A percentile compares a stretch with the other conserved stretches of the same genome.
phyloP scores from a whole-genome alignment of 2,888 invertebrate species.

The Arctia plantaginis region DNA sequence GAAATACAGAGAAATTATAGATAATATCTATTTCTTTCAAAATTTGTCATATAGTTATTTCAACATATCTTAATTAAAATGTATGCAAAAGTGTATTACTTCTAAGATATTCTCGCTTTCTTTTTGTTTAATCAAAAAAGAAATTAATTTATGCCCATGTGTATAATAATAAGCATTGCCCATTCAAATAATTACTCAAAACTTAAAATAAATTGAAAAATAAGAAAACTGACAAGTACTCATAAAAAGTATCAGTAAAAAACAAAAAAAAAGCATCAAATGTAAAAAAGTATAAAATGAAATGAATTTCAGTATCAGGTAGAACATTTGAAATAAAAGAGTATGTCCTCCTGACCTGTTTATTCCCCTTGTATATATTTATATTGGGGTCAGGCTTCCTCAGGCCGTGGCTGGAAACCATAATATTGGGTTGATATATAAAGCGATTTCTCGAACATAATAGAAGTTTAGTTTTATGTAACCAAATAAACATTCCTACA shows the following conservation, averaged over 20 bases:
- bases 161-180: background rate
- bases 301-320: too few species aligned
- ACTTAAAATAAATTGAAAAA: background rate
- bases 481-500: too few species aligned
- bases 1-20: too few species aligned
- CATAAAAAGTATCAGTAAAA: too few species aligned
- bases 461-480: too few species aligned
- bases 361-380: background rate
- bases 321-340: background rate
- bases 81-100: background rate
- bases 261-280: background rate
- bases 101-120: background rate
- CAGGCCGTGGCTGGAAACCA: background rate
- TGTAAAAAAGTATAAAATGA: too few species aligned
- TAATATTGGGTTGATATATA: background rate
- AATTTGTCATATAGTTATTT: background rate
- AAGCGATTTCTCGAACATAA: background rate
- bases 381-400: background rate
- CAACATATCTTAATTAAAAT: background rate
- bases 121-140: background rate
- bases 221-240: background rate
- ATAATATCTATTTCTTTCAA: background rate
- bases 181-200: background rate
- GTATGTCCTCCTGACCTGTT: background rate
- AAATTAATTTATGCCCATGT: background rate